These are phyloP conservation scores for Cryptophagus acutangulus DNA, from an alignment of 2,888 invertebrate species.

Conservation along the genomic window DNA sequence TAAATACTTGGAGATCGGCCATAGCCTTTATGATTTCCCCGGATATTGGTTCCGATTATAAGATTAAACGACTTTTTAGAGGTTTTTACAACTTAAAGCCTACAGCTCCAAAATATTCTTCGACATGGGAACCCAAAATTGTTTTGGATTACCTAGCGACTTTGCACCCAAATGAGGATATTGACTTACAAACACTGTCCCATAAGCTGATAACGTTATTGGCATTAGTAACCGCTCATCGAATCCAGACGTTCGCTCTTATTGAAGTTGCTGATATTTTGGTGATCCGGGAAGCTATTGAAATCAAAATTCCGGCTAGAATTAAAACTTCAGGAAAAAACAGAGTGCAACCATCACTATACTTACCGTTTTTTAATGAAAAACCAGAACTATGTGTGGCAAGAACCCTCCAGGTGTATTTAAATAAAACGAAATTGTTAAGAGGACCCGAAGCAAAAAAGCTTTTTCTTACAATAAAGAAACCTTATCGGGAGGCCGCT, in stretches of 20 bases:
- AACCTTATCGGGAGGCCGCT: too few relatives aligned
- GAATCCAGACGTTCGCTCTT: constrained; percentile 22
- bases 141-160: constrained; percentile 1
- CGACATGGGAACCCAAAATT: constrained; percentile 2
- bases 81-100: constrained; percentile 3
- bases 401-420: too few relatives aligned
- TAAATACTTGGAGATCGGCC: constrained; percentile 27
- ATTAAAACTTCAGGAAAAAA: not conserved
- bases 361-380: too few relatives aligned
- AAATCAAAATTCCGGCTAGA: constrained; percentile 9
- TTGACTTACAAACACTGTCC: constrained; percentile 12
- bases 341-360: not conserved
- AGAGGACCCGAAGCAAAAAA: too few relatives aligned
- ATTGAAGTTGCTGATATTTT: constrained; percentile 16
- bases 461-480: too few relatives aligned
- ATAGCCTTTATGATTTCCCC: constrained; percentile 20
- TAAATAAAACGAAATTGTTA: too few relatives aligned
- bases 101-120: constrained; percentile 1
- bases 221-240: constrained; percentile 23
- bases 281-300: constrained; percentile 3
- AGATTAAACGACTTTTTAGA: constrained; percentile 24
- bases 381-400: too few relatives aligned
- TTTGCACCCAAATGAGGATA: not conserved
- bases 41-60: constrained; percentile 16
- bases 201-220: constrained; percentile 25